Base-by-base conservation (phyloP, 2,113 vertebrate genomes). In the Indicator maculatus region DNA sequence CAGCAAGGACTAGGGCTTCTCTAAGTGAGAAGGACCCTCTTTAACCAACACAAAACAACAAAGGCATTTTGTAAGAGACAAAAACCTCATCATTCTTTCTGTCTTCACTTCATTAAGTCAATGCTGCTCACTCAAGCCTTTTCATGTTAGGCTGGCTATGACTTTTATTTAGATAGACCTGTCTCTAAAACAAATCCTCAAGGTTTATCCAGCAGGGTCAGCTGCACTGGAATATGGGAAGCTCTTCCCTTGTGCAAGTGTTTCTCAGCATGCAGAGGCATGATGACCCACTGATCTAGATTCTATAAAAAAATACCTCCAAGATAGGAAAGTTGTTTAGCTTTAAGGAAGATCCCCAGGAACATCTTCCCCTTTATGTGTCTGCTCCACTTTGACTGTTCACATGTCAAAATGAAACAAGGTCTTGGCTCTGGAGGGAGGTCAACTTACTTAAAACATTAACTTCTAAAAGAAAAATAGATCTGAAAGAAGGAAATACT, bases 31-130 rank as follows among this genome's bases (percentile, higher is more conserved):
- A 27, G n/a, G 52, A 88, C 16, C 71, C 71, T 53, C 58, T 71
- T 41, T 63, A 92, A 90, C n/a, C 2, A 19, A 76, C 39, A 85
- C 41, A 63, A 82, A 87, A 92, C 80, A 95, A 84, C 36, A 33
- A 78, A 79, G 70, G 92, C 24, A 52, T 73, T 89, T 77, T 93
- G 14, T 36, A 59, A 89, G 30, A 75, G 83, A 82, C 50, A 90
- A 92, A 92, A 93, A 47, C 3, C 27, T 73, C 36, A 78, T 95
- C 2, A 0, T 64, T 96, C 83, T 89, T 90, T 55, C 70, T 83
- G 81, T 92, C 83, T 83, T 93, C 52, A 38, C 21, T 76, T 93
- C 69, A 64, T 75, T 64, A 78, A 86, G 53, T 53, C 65, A 85
- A 36, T 17, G 44, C 27, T 82, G 52, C 38, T 93, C 70, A 85